Percentiles rank a stretch among this genome's conserved stretches.
phyloP scores from a whole-genome alignment of 2,113 vertebrate genomes.

The Pseudopodoces humilis region DNA sequence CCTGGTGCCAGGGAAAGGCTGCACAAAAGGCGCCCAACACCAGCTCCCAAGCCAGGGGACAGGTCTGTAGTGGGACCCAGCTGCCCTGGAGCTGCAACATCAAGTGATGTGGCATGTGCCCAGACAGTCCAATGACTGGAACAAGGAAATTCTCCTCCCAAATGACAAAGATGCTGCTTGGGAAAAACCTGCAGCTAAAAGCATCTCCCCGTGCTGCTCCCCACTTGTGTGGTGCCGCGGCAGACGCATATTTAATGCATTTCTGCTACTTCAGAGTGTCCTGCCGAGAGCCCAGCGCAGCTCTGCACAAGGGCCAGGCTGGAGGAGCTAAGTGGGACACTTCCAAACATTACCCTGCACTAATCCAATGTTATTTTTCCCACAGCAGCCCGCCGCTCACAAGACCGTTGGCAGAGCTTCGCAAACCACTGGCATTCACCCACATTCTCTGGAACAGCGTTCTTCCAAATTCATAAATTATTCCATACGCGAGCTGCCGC shows the following conservation, averaged over 20 bases:
- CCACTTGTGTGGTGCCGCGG: neutral
- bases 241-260: neutral
- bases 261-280: neutral
- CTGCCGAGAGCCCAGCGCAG: neutral
- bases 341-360: neutral
- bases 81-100: neutral
- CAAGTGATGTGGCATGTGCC: neutral
- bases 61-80: rapidly evolving
- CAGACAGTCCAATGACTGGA: neutral
- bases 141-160: neutral
- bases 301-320: neutral
- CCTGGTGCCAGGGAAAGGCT: neutral
- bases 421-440: neutral
- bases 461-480: neutral
- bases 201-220: neutral
- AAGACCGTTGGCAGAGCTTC: neutral
- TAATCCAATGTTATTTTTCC: neutral
- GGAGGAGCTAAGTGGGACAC: neutral
- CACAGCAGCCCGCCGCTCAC: neutral
- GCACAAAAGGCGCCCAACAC: neutral
- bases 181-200: neutral
- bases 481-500: neutral
- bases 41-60: neutral
- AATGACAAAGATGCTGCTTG: neutral
- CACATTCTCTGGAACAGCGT: neutral